Evolutionary conservation across 2,113 vertebrate genomes (phyloP).

Genomic region (Reinhardtius hippoglossoides): DNA sequence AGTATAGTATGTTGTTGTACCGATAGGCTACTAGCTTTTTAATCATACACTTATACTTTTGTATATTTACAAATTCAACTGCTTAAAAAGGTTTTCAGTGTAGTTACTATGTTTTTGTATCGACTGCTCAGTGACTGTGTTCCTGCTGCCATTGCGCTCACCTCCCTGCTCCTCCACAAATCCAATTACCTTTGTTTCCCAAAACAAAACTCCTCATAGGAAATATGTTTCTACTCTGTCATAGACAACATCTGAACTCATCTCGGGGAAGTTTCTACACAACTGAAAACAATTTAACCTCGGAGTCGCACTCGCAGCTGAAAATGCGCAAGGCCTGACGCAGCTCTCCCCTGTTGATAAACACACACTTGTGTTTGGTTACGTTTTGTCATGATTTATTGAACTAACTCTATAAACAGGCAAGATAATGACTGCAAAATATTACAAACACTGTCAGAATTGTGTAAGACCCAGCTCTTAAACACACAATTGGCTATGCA

Average conservation of each 20-base stretch:
- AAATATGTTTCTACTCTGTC: not conserved
- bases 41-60: too few species aligned
- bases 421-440: constrained; percentile 67
- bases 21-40: too few species aligned
- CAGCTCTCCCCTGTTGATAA: constrained; percentile 74
- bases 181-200: constrained; percentile 6
- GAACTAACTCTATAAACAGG: constrained; percentile 70
- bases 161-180: constrained; percentile 5
- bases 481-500: not conserved
- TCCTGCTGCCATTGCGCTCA: not conserved
- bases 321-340: constrained; percentile 55
- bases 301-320: constrained; percentile 39
- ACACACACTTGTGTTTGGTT: constrained; percentile 76
- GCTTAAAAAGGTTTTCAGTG: too few species aligned
- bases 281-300: constrained; percentile 46
- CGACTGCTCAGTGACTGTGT: not conserved
- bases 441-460: constrained; percentile 76
- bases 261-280: constrained; percentile 9
- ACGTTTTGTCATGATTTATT: constrained; percentile 75
- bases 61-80: too few species aligned
- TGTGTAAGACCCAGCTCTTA: constrained; percentile 50
- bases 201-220: not conserved
- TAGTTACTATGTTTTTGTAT: not conserved
- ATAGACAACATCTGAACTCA: constrained; percentile 6
- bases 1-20: too few species aligned